Evolutionary conservation across 2,113 vertebrate species (phyloP), one percentile per base, ranked within the genome.

Genomic region (Chionodraco myersi): DNA sequence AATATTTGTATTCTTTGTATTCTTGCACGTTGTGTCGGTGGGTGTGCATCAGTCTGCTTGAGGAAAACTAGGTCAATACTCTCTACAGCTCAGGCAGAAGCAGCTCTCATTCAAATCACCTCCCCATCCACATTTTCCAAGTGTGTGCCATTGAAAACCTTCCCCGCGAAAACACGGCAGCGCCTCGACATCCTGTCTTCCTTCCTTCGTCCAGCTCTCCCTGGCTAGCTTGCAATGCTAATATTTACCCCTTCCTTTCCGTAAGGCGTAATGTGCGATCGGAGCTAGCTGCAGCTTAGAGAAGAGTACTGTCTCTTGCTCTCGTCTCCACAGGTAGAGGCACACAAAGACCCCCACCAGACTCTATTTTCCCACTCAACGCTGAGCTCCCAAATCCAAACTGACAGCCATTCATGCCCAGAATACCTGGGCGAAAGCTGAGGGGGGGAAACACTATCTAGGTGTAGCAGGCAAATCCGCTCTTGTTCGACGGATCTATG

Each of bases 391-490:
- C 86, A 94, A 95, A 95, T 95, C 93, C 91, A 95, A 94, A 95
- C 89, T 94, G 94, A 93, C 93, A 94, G 91, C 89, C 94, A 93
- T 95, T 95, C 91, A 93, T 90, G 83, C 88, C 89, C 90, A 92
- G 92, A 92, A 94, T 94, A 95, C 95, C 94, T 95, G 94, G 88
- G 88, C 86, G 69, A 92, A 89, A 88, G 84, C 86, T 90, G 84
- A 70, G 85, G 74, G 75, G 81, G 88, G 79, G 85, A 15, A 70
- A 65, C 91, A 92, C 93, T 93, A 93, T 95, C 93, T 94, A 91
- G 92, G 91, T 92, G 88, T 88, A 92, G 92, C 93, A 94, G 93
- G 94, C 93, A 93, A 93, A 93, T 94, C 90, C 92, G 76, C 92
- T 93, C 91, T 89, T 91, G 92, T 93, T 92, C 72, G 65, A 83